phyloP scores from a whole-genome alignment of 2,113 vertebrate genomes.

The Sus scrofa region T2T-Sscrofa CM000812.6:264496501-264497000 shows the following conservation, averaged over 20 bases:
- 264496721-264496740: background rate
- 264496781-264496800: background rate
- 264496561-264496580: background rate
- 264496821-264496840: background rate
- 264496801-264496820: background rate
- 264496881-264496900: background rate
- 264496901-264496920: background rate
- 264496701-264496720: background rate
- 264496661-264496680: background rate
- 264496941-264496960: background rate
- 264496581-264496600: background rate
- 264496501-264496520: background rate
- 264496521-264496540: background rate
- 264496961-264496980: background rate
- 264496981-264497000: background rate
- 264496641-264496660: background rate
- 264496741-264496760: background rate
- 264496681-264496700: background rate
- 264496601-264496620: background rate
- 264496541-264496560: background rate
- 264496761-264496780: background rate
- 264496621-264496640: background rate
- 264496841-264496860: background rate
- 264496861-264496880: background rate
- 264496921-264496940: background rate